These are phyloP conservation scores for Apodemus agrarius DNA, from an alignment of 2,797 vertebrate species.

Conservation along the genomic window DNA sequence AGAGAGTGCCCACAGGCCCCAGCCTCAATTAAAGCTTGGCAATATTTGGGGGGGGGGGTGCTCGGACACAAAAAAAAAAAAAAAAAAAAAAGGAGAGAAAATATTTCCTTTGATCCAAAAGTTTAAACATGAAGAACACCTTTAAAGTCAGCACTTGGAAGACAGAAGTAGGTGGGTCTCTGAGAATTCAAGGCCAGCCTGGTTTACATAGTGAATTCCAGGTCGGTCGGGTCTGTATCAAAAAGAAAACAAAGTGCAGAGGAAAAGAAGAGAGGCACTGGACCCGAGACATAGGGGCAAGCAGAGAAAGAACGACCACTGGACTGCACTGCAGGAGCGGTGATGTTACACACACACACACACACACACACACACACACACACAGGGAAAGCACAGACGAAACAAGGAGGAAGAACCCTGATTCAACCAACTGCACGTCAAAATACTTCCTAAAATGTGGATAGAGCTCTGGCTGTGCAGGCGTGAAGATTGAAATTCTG, in stretches of 20 bases:
- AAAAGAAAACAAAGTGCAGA: background rate
- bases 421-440: background rate
- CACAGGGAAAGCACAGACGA: background rate
- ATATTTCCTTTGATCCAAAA: background rate
- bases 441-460: background rate
- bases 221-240: background rate
- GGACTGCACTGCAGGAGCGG: background rate
- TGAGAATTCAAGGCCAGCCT: background rate
- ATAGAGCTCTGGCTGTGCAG: background rate
- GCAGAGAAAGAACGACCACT: background rate
- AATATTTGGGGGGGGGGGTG: no score
- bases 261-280: background rate
- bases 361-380: no score
- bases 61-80: background rate
- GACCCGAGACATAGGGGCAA: background rate
- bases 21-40: no score
- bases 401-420: background rate
- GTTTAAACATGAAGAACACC: background rate
- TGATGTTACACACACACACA: background rate
- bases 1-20: background rate
- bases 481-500: background rate
- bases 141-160: background rate
- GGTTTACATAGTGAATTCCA: background rate
- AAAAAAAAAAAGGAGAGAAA: background rate
- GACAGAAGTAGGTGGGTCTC: background rate